phyloP scores from a whole-genome alignment of 2,113 vertebrate species.

The Lampris incognitus region DNA sequence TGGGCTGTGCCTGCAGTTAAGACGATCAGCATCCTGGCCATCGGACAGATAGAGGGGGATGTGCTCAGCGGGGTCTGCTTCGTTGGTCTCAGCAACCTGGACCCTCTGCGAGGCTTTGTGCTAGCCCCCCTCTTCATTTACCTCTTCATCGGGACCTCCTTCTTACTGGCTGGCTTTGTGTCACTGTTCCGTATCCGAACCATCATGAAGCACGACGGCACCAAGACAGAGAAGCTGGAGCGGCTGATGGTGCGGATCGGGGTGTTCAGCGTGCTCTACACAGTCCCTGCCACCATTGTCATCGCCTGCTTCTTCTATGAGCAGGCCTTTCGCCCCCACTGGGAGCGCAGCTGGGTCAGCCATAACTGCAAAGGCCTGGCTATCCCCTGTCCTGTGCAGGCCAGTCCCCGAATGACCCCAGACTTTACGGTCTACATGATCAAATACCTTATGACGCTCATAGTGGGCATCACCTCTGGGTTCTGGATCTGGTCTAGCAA shows the following conservation, averaged over 20 bases:
- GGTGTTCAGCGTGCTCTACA: constrained; percentile 98
- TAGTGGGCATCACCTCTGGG: constrained; percentile 97
- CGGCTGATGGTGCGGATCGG: constrained; percentile 97
- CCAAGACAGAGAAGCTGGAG: constrained; percentile 97
- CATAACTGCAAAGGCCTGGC: constrained; percentile 94
- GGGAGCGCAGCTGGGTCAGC: constrained; percentile 96
- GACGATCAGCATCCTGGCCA: constrained; percentile 96
- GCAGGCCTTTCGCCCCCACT: constrained; percentile 95
- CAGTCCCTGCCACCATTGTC: constrained; percentile 95
- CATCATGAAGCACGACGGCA: constrained; percentile 98
- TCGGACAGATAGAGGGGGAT: constrained; percentile 96
- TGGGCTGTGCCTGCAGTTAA: constrained; percentile 97
- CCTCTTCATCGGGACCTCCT: constrained; percentile 97
- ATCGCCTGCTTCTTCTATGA: constrained; percentile 99
- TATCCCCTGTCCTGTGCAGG: constrained; percentile 91
- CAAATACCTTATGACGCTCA: constrained; percentile 99
- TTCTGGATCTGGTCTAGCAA: constrained; percentile 99
- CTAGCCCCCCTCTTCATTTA: constrained; percentile 96
- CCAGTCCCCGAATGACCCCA: constrained; percentile 90
- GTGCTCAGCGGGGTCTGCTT: constrained; percentile 95
- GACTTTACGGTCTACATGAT: constrained; percentile 99
- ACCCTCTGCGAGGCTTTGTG: constrained; percentile 93
- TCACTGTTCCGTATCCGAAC: constrained; percentile 97
- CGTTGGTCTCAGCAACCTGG: constrained; percentile 92
- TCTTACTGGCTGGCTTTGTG: constrained; percentile 95